Evolutionary conservation across 2,888 invertebrate species (phyloP), one percentile per base, ranked within the genome.

Genomic region (Agonopterix subpropinquella): DNA sequence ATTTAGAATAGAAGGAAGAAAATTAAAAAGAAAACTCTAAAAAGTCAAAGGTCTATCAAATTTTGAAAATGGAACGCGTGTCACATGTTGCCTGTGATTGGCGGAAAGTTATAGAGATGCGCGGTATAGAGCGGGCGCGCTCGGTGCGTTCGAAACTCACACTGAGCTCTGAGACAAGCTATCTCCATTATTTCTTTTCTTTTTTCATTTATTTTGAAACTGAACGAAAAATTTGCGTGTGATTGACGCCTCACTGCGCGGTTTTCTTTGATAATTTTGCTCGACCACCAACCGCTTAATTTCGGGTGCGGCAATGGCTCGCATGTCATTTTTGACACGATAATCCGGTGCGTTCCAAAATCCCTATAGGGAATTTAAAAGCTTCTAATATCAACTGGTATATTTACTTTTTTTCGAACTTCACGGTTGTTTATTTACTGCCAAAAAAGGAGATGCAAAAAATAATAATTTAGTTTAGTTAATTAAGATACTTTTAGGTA

Each of bases 161-260:
- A 87, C 86, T 86, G 86, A 83, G 79, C 80, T 66, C 70, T 73
- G 70, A 69, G 71, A 73, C 77, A 70, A 28, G 68, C 77, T 72
- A 75, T 80, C 78, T 79, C 73, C 71, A 69, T 71, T 67, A 28
- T 72, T 68, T 69, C 66, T 70, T 70, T 73, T 67, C 42, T 71
- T 69, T 70, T 80, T 67, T 72, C 60, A 67, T 69, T 78, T 80
- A 75, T 75, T 81, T 79, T 78, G 71, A 78, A 72, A 75, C 77
- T 78, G 75, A 75, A 71, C 70, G 66, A 72, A 73, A 84, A 85
- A 80, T 80, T 72, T 61, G 72, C 75, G 70, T 76, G 73, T 76
- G 73, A 77, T 75, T 74, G 77, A 78, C 77, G 77, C 62, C 57
- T 64, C 57, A 61, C 58, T 28, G 57, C 53, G 70, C 73, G 75